Evolutionary conservation across 2,797 vertebrate species (phyloP).

Genomic region (Enteromius treurensis): DNA sequence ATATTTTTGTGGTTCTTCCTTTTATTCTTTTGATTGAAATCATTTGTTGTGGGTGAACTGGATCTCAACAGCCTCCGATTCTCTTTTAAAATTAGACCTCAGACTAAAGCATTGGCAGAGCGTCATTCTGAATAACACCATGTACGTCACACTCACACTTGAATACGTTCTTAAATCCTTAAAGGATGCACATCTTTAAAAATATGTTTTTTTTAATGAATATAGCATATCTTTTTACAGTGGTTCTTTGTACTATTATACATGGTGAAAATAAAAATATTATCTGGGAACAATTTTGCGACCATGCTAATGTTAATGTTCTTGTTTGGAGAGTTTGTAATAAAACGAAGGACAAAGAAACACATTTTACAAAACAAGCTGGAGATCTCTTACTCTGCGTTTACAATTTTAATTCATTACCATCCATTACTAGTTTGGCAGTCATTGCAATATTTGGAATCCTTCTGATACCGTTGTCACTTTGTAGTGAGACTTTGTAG

Average conservation of each 20-base stretch:
- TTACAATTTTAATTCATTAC: not conserved
- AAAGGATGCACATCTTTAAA: not conserved
- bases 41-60: slow-evolving; percentile 19
- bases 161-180: not conserved
- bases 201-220: too few species aligned
- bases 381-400: not conserved
- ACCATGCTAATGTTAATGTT: not conserved
- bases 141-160: not conserved
- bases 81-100: slow-evolving; percentile 11
- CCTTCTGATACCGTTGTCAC: not conserved
- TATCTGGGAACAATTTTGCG: not conserved
- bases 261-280: not conserved
- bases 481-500: not conserved
- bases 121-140: not conserved
- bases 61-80: not conserved
- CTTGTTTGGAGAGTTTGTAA: not conserved
- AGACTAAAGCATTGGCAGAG: not conserved
- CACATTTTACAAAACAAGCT: not conserved
- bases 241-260: not conserved
- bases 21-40: slow-evolving; percentile 18
- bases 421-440: not conserved
- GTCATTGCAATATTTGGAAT: not conserved
- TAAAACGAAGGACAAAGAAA: not conserved
- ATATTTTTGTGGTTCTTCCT: not conserved
- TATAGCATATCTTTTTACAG: not conserved